These are phyloP conservation scores for Danio jaintianensis DNA, from an alignment of 2,797 vertebrate genomes.

Conservation along the genomic window DNA sequence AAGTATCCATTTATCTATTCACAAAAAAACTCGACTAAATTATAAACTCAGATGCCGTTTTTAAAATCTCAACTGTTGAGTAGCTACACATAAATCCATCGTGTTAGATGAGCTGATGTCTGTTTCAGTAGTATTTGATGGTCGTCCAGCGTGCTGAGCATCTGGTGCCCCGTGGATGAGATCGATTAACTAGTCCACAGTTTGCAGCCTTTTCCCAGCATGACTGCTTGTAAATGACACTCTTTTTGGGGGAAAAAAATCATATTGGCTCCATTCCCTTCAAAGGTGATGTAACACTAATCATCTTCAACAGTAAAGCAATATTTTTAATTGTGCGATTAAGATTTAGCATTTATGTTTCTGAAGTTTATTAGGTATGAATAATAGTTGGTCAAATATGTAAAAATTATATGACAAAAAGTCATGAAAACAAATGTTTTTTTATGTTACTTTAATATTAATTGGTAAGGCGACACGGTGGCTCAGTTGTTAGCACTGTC, in stretches of 20 bases:
- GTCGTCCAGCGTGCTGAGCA: conserved; percentile 71
- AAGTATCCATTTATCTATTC: not conserved
- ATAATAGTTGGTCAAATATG: conserved; percentile 36
- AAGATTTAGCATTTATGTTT: conserved; percentile 41
- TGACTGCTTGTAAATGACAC: conserved; percentile 81
- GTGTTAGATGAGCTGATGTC: conserved; percentile 70
- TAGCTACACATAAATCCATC: conserved; percentile 59
- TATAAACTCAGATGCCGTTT: conserved; percentile 32
- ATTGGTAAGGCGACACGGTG: too few species aligned
- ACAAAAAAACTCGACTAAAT: not conserved
- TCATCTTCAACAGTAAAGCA: conserved; percentile 68
- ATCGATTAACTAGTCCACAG: conserved; percentile 78
- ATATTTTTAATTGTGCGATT: conserved; percentile 33
- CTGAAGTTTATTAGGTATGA: conserved; percentile 45
- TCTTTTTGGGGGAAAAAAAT: conserved; percentile 78
- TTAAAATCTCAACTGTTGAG: conserved; percentile 56
- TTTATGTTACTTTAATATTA: too few species aligned
- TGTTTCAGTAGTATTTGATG: conserved; percentile 65
- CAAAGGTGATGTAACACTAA: conserved; percentile 78
- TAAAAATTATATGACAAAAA: too few species aligned
- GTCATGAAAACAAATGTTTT: too few species aligned
- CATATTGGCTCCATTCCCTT: conserved; percentile 74
- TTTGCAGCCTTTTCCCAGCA: conserved; percentile 78
- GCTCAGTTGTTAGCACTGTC: too few species aligned
- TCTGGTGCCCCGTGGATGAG: conserved; percentile 80